phyloP scores from a whole-genome alignment of 2,113 vertebrate genomes.

The Tenebrosternarchus preto region DNA sequence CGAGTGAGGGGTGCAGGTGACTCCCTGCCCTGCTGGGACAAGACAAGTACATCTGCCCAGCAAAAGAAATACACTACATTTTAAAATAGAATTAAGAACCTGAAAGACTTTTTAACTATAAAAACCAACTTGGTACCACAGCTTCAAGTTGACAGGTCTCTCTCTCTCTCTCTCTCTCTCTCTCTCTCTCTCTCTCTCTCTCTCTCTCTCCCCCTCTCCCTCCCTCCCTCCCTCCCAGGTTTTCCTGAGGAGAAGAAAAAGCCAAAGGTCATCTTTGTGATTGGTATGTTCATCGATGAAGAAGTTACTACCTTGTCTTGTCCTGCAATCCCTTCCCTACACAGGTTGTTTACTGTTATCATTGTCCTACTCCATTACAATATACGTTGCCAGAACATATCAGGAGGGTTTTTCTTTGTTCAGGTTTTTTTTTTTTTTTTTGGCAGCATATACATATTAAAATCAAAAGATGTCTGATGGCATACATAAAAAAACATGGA shows the following conservation, averaged over 20 bases:
- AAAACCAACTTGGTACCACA: not conserved
- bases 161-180: not conserved
- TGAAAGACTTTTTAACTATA: no score
- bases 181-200: no score
- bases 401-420: no score
- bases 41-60: not conserved
- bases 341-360: not conserved
- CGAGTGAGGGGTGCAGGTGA: not conserved
- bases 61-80: no score
- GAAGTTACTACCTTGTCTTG: not conserved
- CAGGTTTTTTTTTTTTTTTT: no score
- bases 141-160: conserved; percentile 1
- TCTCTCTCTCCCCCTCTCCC: no score
- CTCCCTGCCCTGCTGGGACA: not conserved
- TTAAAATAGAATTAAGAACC: not conserved
- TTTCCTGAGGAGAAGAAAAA: conserved; percentile 83
- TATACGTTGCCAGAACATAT: no score
- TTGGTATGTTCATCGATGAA: conserved; percentile 79
- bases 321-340: no score
- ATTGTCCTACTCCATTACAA: no score
- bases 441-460: no score
- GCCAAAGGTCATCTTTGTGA: conserved; percentile 87
- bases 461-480: no score
- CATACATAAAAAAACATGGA: no score
- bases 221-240: conserved; percentile 59